phyloP scores from a whole-genome alignment of 2,888 invertebrate species.

The Tortricodes alternella region DNA sequence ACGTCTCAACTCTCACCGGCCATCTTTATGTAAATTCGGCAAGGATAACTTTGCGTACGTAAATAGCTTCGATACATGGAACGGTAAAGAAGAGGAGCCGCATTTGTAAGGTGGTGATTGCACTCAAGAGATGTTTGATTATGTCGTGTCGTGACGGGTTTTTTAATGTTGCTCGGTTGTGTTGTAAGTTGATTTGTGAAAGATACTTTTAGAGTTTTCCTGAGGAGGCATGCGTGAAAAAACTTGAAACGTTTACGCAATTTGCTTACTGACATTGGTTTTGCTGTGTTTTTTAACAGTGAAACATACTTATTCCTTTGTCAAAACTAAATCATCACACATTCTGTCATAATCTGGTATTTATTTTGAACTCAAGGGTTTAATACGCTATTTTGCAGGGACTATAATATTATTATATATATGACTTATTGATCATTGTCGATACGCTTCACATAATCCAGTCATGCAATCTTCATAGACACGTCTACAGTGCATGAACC shows the following conservation, averaged over 20 bases:
- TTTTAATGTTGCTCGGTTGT: conserved; percentile 55
- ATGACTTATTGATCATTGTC: too few relatives aligned
- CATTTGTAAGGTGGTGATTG: conserved; percentile 41
- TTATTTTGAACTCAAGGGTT: too few relatives aligned
- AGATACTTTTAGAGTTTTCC: conserved; percentile 24
- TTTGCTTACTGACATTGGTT: too few relatives aligned
- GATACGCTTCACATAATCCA: conserved; percentile 7
- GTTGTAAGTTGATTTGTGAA: conserved; percentile 58
- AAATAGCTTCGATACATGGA: conserved; percentile 40
- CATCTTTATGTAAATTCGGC: conserved; percentile 79
- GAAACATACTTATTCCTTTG: too few relatives aligned
- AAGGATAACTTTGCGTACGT: conserved; percentile 54
- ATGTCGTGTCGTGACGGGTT: conserved; percentile 64
- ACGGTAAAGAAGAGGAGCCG: conserved; percentile 25
- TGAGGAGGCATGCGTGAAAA: conserved; percentile 16
- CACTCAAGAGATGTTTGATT: conserved; percentile 57
- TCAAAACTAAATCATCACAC: too few relatives aligned
- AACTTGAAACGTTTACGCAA: neutral
- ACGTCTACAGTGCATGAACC: conserved; percentile 6
- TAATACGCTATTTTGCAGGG: too few relatives aligned
- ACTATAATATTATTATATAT: too few relatives aligned
- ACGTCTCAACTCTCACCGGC: conserved; percentile 64
- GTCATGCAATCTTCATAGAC: conserved; percentile 20
- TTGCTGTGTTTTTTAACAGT: neutral
- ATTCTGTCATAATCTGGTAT: too few relatives aligned